Base-by-base conservation (phyloP, 2,888 invertebrate genomes). In the Orchestes rusci region DNA sequence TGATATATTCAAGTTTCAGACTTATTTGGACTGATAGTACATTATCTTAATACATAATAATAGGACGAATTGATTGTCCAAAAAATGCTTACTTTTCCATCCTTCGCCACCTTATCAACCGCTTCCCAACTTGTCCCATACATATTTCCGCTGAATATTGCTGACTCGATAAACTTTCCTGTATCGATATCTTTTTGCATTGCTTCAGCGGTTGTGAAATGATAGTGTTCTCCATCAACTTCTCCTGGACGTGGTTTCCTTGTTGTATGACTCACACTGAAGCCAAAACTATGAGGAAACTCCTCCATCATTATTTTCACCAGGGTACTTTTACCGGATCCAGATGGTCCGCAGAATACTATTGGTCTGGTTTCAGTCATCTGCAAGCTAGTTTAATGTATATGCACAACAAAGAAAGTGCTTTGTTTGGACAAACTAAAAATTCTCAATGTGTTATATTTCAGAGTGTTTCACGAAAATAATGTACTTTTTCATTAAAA, bases 291-390 rank as follows among this genome's bases (percentile, higher is more conserved):
- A 53, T 88, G 81, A 2, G 89, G 87, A 68, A 81, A 91, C 61
- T 96, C 93, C 51, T 82, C 78, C 57, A 96, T 82, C 27, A 99
- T 74, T 53, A 80, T 79, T 53, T 84, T 85, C 33, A 99, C 70
- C 37, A 99, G 72, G 0, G 97, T 96, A 61, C 92, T 92, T 68
- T 99, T 99, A 0, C 99, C 97, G 31, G 88, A 85, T 4, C 99
- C 97, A 0, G 93, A 94, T 3, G 97, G 97, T 2, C 97, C 97
- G 63, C 92, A 93, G 28, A 97, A 67, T n/a, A 97, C 91, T 45
- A 99, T 71, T 33, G 94, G 88, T 23, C 23, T 23, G 23, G n/a
- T n/a, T n/a, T n/a, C n/a, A n/a, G n/a, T n/a, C n/a, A n/a, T n/a
- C n/a, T n/a, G n/a, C n/a, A n/a, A n/a, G n/a, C n/a, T n/a, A n/a